Conservation (phyloP, 1,140 invertebrate genomes). For the Cepaea nemoralis region DNA sequence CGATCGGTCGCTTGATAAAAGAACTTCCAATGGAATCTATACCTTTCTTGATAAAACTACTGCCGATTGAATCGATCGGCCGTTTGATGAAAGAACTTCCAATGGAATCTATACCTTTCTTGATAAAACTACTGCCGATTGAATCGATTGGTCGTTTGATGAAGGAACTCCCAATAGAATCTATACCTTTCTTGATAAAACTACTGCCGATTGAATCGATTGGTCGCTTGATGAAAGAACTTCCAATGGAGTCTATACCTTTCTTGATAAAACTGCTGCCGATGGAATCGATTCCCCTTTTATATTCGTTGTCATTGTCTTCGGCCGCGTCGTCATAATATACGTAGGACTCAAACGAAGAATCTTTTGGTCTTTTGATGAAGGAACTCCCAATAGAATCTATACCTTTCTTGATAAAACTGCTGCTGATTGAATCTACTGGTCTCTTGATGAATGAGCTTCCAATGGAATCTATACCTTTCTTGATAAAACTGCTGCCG, state of each 20-base stretch:
- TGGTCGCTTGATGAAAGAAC: not conserved
- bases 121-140: not conserved
- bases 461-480: not conserved
- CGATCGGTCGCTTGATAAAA: not conserved
- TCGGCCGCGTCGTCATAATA: not conserved
- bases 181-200: not conserved
- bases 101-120: not conserved
- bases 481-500: not conserved
- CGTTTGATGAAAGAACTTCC: not conserved
- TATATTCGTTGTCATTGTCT: not conserved
- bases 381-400: not conserved
- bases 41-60: not conserved
- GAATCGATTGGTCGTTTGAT: not conserved
- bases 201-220: not conserved
- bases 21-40: conserved; percentile 3
- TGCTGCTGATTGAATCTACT: not conserved
- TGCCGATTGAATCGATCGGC: not conserved
- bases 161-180: not conserved
- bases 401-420: not conserved
- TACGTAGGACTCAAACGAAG: not conserved
- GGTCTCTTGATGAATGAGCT: not conserved
- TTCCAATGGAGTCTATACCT: not conserved
- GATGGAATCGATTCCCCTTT: not conserved
- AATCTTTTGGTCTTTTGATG: not conserved
- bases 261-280: not conserved